phyloP scores from a whole-genome alignment of 2,113 vertebrate genomes.

The Callionymus lyra region DNA sequence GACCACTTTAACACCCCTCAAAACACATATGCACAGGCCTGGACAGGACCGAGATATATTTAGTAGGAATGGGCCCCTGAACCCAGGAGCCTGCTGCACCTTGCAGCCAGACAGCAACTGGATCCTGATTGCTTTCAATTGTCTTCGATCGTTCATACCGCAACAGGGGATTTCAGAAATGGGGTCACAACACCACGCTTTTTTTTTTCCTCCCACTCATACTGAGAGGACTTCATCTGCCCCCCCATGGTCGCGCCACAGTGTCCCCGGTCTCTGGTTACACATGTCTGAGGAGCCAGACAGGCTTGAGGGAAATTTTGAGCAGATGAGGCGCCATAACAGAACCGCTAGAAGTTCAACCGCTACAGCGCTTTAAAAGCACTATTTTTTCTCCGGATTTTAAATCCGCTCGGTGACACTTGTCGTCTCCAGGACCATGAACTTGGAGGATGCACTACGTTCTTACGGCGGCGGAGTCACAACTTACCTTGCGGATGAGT shows the following conservation, averaged over 20 bases:
- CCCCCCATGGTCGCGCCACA: slow-evolving; percentile 5
- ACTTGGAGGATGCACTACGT: too few species aligned
- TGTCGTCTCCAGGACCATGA: too few species aligned
- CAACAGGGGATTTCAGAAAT: slow-evolving; percentile 51
- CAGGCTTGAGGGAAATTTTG: too few species aligned
- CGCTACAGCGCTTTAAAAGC: background rate
- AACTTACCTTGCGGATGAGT: slow-evolving; percentile 54
- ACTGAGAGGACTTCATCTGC: slow-evolving; percentile 6
- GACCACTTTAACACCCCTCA: too few species aligned
- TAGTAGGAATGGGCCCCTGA: slow-evolving; percentile 23
- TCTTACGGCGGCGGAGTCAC: too few species aligned
- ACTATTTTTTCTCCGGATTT: too few species aligned
- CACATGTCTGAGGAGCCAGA: slow-evolving; percentile 20
- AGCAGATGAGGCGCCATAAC: slow-evolving; percentile 24
- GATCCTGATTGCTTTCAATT: slow-evolving; percentile 61
- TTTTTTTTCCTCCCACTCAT: background rate
- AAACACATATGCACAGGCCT: too few species aligned
- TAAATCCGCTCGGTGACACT: too few species aligned
- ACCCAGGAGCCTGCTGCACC: slow-evolving; percentile 26
- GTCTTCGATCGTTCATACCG: slow-evolving; percentile 54
- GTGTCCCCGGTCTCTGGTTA: slow-evolving; percentile 45
- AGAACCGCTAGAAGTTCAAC: slow-evolving; percentile 1
- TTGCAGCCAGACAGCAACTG: slow-evolving; percentile 48
- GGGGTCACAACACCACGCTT: slow-evolving; percentile 46
- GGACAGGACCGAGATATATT: slow-evolving; percentile 20